Evolutionary conservation across 2,113 vertebrate species (phyloP).

Genomic region (Vidua chalybeata): DNA sequence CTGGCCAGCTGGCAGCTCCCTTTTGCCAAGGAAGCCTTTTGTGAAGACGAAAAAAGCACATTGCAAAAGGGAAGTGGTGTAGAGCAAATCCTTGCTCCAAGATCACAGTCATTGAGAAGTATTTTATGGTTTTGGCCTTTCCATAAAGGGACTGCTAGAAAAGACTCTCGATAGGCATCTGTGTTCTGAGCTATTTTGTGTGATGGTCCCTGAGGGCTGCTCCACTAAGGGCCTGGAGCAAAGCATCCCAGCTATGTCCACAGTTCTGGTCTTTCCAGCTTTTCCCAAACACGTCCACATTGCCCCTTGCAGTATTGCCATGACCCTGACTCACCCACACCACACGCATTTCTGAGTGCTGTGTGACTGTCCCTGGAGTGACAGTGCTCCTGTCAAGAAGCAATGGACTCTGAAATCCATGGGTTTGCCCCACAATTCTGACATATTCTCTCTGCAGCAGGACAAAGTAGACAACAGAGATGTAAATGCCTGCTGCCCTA

Average conservation of each 20-base stretch:
- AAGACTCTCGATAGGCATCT: background rate
- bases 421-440: background rate
- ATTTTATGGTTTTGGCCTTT: slow-evolving; percentile 11
- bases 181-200: background rate
- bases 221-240: background rate
- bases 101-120: background rate
- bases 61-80: background rate
- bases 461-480: background rate
- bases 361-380: rapidly evolving
- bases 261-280: background rate
- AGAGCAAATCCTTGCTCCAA: slow-evolving; percentile 33
- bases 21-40: slow-evolving; percentile 59
- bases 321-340: background rate
- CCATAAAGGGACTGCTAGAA: background rate
- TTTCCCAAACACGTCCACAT: background rate
- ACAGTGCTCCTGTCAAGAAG: background rate
- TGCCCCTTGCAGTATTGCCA: background rate
- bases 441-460: background rate
- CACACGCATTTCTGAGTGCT: background rate
- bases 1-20: slow-evolving; percentile 41
- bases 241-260: background rate
- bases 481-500: background rate
- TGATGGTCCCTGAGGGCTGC: background rate
- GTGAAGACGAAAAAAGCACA: slow-evolving; percentile 34
- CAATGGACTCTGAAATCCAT: background rate